Evolutionary conservation across 2,888 invertebrate genomes (phyloP), one percentile per base, ranked within the genome.

Genomic region (Philereme vetulata): DNA sequence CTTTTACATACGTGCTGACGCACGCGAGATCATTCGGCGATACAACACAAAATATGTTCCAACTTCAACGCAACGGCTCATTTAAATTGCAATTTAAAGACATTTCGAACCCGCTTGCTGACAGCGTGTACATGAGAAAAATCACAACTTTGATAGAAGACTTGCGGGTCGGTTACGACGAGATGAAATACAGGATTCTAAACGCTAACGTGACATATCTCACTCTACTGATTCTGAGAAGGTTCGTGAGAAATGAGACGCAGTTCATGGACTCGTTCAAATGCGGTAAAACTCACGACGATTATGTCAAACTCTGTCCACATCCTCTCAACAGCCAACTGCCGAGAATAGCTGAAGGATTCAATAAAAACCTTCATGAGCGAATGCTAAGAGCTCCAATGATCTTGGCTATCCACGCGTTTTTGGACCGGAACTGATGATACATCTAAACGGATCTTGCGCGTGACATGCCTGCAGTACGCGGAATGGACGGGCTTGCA

Each of bases 401-500:
- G 0, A 6, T 10, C 32, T 45, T 67, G 4, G 65, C 57, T 35
- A 43, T 64, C 4, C 51, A 63, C 6, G 62, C 63, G 7, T 61
- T 61, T 56, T 32, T 64, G 10, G 10, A 60, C 35, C 7, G 63
- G n/a, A 5, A 21, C 40, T 11, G 67, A 67, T 10, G 60, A 6
- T 3, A 53, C 6, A 9, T 65, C 65, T 5, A 67, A 65, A 46
- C 60, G 44, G 11, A 51, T 44, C n/a, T 34, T 67, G 10, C 38
- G 46, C 51, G 57, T n/a, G 42, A 65, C 64, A 1, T 64, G 65
- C 45, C 7, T 67, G 1, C 65, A 64, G 32, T 49, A 62, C 34
- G 56, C 64, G 21, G 58, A 67, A 49, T 67, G 67, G 67, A 58
- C 55, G 5, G 65, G 65, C 4, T 43, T 67, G 9, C 65, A 67